Evolutionary conservation across 1,140 invertebrate genomes (phyloP).

Genomic region (Zaprionus camerounensis): DNA sequence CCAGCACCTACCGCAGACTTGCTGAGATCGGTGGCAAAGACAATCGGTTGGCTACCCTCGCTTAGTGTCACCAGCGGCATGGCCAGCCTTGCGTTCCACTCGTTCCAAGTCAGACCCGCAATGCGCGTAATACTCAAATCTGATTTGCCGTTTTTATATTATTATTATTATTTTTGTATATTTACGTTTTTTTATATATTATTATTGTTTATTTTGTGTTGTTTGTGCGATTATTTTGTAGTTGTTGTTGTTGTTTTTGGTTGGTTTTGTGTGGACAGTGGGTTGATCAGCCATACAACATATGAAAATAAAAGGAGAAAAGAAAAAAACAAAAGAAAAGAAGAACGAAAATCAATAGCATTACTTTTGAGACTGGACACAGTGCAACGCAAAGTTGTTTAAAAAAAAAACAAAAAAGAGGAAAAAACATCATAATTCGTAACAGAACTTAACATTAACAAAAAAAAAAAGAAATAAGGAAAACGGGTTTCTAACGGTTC

Average conservation of each 20-base stretch:
- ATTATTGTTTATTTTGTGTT: conserved; percentile 35
- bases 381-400: conserved; percentile 51
- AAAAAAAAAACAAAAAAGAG: conserved; percentile 22
- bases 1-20: conserved; percentile 27
- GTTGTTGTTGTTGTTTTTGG: conserved; percentile 35
- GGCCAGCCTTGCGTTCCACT: conserved; percentile 87
- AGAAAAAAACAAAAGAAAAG: conserved; percentile 80
- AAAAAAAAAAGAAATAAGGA: conserved; percentile 15
- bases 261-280: conserved; percentile 34
- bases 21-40: conserved; percentile 79
- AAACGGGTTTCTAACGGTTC: conserved; percentile 17
- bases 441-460: conserved; percentile 61
- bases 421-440: conserved; percentile 18
- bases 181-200: conserved; percentile 17
- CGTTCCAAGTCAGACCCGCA: conserved; percentile 88
- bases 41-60: conserved; percentile 77
- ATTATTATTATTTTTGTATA: not conserved
- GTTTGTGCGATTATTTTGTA: conserved; percentile 35
- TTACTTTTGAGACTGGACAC: conserved; percentile 75
- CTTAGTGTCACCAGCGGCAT: conserved; percentile 85
- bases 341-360: conserved; percentile 80
- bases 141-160: conserved; percentile 83
- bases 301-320: conserved; percentile 79
- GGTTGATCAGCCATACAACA: conserved; percentile 67
- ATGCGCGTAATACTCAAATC: conserved; percentile 89